Conservation (phyloP, 2,113 vertebrate species). For the Colossoma macropomum region DNA sequence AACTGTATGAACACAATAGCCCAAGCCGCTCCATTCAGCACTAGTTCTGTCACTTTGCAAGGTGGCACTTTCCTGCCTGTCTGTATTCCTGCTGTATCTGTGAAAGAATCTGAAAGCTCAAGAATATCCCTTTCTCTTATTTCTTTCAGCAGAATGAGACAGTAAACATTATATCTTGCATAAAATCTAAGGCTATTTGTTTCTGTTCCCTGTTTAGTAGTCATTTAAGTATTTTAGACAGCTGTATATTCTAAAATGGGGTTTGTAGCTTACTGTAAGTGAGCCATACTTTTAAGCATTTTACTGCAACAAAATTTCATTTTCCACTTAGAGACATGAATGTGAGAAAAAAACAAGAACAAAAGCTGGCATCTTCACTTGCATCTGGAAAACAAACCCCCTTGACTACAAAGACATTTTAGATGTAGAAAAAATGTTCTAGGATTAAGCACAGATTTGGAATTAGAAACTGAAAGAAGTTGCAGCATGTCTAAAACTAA, state of each 20-base stretch:
- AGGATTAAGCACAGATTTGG: not conserved
- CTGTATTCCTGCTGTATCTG: conserved; percentile 22
- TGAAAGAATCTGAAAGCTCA: conserved; percentile 25
- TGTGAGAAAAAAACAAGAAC: not conserved
- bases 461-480: not conserved
- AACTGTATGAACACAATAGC: conserved; percentile 66
- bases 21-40: conserved; percentile 57
- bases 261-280: not conserved
- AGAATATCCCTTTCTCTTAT: not conserved
- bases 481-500: not conserved
- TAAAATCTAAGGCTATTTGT: not conserved
- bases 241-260: not conserved
- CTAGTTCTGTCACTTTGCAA: conserved; percentile 51
- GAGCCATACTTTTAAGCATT: not conserved
- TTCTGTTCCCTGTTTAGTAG: not conserved
- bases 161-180: not conserved
- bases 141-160: not conserved
- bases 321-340: not conserved
- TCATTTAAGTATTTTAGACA: not conserved
- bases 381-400: not conserved
- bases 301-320: not conserved
- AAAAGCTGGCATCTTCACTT: conserved; percentile 1
- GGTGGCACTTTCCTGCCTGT: conserved; percentile 32
- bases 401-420: not conserved
- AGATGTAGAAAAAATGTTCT: not conserved